Evolutionary conservation across 2,888 invertebrate species (phyloP).

Genomic region (Noctua janthina): DNA sequence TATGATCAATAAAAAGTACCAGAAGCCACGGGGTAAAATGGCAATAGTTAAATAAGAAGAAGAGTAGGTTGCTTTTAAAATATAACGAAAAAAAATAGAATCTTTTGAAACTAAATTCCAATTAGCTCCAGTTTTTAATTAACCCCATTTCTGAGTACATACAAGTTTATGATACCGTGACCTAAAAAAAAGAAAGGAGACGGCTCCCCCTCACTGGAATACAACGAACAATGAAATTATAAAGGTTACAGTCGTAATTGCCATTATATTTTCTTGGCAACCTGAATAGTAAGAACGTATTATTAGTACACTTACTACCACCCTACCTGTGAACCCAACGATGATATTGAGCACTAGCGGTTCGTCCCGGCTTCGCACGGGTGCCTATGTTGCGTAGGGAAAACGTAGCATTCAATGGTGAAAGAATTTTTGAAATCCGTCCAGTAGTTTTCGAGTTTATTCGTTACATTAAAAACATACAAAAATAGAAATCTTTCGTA

Average conservation of each 20-base stretch:
- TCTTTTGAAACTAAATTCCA: slow-evolving; percentile 23
- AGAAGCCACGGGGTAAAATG: neutral
- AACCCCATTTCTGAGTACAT: slow-evolving; percentile 30
- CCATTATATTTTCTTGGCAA: slow-evolving; percentile 18
- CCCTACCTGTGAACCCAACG: slow-evolving; percentile 14
- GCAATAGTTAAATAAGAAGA: neutral
- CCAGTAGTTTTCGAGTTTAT: no score
- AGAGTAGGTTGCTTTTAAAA: neutral
- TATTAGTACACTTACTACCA: slow-evolving; percentile 8
- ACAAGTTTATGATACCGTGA: slow-evolving; percentile 50
- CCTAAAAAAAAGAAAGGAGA: slow-evolving; percentile 42
- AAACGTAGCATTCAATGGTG: no score
- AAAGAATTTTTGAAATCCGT: no score
- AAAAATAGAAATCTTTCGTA: no score
- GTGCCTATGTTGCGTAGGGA: no score
- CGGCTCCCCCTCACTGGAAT: slow-evolving; percentile 37
- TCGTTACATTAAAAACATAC: no score
- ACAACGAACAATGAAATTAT: slow-evolving; percentile 39
- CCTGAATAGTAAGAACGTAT: slow-evolving; percentile 18
- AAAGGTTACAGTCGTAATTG: slow-evolving; percentile 43
- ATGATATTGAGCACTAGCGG: slow-evolving; percentile 18
- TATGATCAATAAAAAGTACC: neutral
- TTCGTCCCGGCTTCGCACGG: no score
- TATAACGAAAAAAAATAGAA: neutral
- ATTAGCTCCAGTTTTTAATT: slow-evolving; percentile 45